These are phyloP conservation scores for Petaurus breviceps DNA, from an alignment of 2,113 vertebrate species.

Conservation along the genomic window DNA sequence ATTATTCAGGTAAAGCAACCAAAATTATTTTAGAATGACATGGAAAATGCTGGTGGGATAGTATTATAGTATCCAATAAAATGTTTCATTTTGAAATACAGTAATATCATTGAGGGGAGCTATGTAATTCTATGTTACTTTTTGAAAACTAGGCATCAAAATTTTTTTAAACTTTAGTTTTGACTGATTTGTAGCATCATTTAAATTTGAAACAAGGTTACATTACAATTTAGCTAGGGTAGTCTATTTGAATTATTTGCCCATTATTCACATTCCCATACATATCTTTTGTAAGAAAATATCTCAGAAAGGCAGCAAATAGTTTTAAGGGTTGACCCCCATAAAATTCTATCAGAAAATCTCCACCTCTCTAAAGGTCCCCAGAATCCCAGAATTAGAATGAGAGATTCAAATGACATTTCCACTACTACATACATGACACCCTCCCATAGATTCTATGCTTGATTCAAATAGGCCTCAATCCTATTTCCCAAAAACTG, in stretches of 20 bases:
- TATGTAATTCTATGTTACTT: conserved; percentile 78
- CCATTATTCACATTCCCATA: background rate
- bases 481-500: background rate
- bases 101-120: conserved; percentile 67
- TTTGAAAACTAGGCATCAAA: conserved; percentile 70
- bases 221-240: background rate
- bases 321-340: background rate
- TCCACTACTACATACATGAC: background rate
- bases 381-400: background rate
- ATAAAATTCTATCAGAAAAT: background rate
- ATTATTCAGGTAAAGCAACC: conserved; percentile 78
- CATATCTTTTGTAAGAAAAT: background rate
- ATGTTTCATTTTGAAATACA: conserved; percentile 78
- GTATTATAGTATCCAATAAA: conserved; percentile 74
- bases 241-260: conserved; percentile 7
- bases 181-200: background rate
- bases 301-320: background rate
- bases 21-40: conserved; percentile 77
- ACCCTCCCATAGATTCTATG: background rate
- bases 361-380: background rate
- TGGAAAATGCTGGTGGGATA: conserved; percentile 73
- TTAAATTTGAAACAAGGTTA: background rate
- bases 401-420: background rate
- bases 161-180: conserved; percentile 14
- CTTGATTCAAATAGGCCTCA: background rate